These are phyloP conservation scores for Thalassoma bifasciatum DNA, from an alignment of 2,113 vertebrate genomes.

Conservation along the genomic window DNA sequence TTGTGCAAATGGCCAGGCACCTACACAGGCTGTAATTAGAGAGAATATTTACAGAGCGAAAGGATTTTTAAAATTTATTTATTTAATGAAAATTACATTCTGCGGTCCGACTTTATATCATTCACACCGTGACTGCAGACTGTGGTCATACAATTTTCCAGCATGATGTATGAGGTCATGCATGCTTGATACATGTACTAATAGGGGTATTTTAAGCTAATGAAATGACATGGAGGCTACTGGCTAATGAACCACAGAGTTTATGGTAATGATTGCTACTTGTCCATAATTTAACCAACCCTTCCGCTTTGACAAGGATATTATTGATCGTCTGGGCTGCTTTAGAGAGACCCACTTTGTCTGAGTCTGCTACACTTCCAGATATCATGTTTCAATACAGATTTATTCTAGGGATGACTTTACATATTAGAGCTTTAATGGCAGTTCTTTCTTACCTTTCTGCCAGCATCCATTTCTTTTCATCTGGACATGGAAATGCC, in stretches of 20 bases:
- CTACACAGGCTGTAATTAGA: conserved; percentile 45
- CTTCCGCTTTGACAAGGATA: conserved; percentile 51
- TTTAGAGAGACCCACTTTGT: conserved; percentile 38
- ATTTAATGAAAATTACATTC: conserved; percentile 28
- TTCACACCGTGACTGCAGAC: neutral
- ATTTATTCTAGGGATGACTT: conserved; percentile 5
- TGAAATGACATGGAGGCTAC: conserved; percentile 55
- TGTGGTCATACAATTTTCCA: conserved; percentile 25
- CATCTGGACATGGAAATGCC: conserved; percentile 21
- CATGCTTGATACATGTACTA: conserved; percentile 16
- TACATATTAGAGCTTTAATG: conserved; percentile 25
- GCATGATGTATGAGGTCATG: neutral
- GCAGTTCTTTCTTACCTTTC: conserved; percentile 32
- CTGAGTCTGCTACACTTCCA: conserved; percentile 25
- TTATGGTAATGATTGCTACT: conserved; percentile 64
- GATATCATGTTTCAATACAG: conserved; percentile 29
- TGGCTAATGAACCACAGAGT: conserved; percentile 55
- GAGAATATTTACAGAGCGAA: conserved; percentile 32
- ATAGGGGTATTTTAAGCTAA: conserved; percentile 54
- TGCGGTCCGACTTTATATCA: conserved; percentile 6
- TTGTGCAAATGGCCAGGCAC: conserved; percentile 54
- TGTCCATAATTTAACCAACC: conserved; percentile 61
- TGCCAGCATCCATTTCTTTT: conserved; percentile 14
- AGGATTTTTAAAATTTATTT: conserved; percentile 8
- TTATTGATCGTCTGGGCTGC: conserved; percentile 52